Evolutionary conservation across 2,888 invertebrate species (phyloP), one percentile per base, ranked within the genome.

Genomic region (Chymomyza amoena): DNA sequence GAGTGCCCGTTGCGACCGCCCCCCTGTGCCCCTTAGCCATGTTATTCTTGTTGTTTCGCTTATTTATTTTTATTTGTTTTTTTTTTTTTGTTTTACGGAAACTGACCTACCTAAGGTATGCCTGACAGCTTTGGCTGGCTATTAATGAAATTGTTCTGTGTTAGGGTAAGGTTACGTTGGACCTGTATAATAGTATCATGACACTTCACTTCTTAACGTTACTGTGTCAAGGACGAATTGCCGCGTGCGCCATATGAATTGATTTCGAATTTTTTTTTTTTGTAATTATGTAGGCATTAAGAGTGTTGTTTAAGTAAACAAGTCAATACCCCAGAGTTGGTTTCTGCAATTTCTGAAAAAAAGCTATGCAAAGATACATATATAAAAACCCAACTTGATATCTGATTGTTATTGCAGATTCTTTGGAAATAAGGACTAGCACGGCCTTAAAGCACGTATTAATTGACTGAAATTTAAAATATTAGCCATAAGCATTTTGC

Each of bases 181-280:
- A 13, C 39, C 13, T 45, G 10, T 13, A 45, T 13, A 45, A 0
- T 13, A 13, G 13, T 45, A 45, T 45, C 39, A 45, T 45, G 39
- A 13, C 39, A 45, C 70, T 68, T 45, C 10, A 45, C 69, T 68
- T 68, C 76, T 68, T 74, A 80, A 67, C 83, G 78, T 82, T 83
- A 83, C 78, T 83, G 83, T 83, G 82, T 83, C 82, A 83, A 83
- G 82, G 82, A 87, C 82, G 87, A 83, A 83, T 87, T 83, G 82
- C 83, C 80, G 87, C 83, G 76, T 45, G 39, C 39, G 39, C 39
- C 39, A 13, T 13, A 45, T 45, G 39, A 13, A 15, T 45, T 45
- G 39, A 32, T 32, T 32, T 32, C 32, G 32, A 7, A 32, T 7
- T 45, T 45, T 45, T 45, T 2, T 45, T 5, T 6, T 45, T 45